Evolutionary conservation across 1,140 invertebrate genomes (phyloP).

Genomic region (Nephila pilipes): DNA sequence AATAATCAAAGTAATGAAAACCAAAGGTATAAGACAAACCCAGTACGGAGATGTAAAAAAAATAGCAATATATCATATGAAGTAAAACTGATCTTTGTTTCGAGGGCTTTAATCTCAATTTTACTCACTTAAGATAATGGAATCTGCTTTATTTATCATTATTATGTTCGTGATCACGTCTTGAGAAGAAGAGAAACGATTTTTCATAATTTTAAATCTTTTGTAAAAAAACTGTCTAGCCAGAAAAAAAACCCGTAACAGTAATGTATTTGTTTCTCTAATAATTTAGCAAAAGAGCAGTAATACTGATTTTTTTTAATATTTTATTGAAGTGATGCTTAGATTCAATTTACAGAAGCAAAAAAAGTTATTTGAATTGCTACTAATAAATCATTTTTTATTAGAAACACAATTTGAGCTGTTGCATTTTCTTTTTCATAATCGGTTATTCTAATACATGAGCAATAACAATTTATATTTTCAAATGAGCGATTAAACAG

Average conservation of each 20-base stretch:
- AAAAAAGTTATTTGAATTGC: not conserved
- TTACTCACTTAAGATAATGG: not conserved
- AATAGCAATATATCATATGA: not conserved
- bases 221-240: not conserved
- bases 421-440: not conserved
- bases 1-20: too few species aligned
- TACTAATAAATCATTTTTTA: not conserved
- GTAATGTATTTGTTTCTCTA: not conserved
- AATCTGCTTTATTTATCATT: conserved; percentile 8
- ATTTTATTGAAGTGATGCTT: not conserved
- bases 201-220: conserved; percentile 16
- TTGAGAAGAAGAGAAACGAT: not conserved
- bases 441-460: not conserved
- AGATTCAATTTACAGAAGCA: conserved; percentile 7
- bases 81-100: conserved; percentile 6
- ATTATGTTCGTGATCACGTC: not conserved
- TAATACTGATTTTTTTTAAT: not conserved
- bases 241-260: not conserved
- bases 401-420: not conserved
- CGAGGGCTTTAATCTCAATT: not conserved
- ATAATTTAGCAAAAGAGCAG: not conserved
- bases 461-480: not conserved
- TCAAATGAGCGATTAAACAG: not conserved
- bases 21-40: too few species aligned
- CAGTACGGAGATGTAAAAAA: too few species aligned